Conservation (phyloP, 35 echinoderm and acorn worm species). For the Acanthaster planci region DNA sequence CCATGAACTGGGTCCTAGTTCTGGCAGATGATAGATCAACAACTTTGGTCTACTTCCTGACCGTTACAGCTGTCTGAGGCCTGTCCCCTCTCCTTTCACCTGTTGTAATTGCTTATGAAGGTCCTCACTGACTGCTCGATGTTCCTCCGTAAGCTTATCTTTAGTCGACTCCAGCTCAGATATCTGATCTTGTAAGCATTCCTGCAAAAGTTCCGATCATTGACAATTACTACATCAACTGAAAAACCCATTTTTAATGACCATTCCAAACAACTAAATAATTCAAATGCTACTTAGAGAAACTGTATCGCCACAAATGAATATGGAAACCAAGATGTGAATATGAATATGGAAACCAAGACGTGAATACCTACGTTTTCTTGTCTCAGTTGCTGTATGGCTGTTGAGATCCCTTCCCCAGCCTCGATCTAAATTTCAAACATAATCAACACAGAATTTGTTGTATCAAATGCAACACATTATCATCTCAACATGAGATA, state of each 20-base stretch:
- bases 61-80: no score
- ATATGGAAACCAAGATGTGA: background rate
- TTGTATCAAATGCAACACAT: no score
- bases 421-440: slow-evolving; percentile 84
- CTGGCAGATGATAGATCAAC: no score
- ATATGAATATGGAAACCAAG: background rate
- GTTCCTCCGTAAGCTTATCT: slow-evolving; percentile 59
- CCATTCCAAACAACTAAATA: no score
- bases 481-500: no score
- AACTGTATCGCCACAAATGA: no score
- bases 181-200: slow-evolving; percentile 57
- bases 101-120: slow-evolving; percentile 92
- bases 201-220: slow-evolving; percentile 29
- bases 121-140: slow-evolving; percentile 48
- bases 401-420: slow-evolving; percentile 86
- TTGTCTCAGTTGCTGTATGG: slow-evolving; percentile 90
- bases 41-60: no score
- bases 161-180: slow-evolving; percentile 43
- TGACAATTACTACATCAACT: no score
- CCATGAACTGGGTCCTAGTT: no score
- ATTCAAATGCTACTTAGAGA: no score
- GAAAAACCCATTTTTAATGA: no score
- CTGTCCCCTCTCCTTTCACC: no score
- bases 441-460: slow-evolving; percentile 6
- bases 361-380: slow-evolving; percentile 74